Conservation (phyloP, 2,888 invertebrate genomes). For the Serripes groenlandicus region DNA sequence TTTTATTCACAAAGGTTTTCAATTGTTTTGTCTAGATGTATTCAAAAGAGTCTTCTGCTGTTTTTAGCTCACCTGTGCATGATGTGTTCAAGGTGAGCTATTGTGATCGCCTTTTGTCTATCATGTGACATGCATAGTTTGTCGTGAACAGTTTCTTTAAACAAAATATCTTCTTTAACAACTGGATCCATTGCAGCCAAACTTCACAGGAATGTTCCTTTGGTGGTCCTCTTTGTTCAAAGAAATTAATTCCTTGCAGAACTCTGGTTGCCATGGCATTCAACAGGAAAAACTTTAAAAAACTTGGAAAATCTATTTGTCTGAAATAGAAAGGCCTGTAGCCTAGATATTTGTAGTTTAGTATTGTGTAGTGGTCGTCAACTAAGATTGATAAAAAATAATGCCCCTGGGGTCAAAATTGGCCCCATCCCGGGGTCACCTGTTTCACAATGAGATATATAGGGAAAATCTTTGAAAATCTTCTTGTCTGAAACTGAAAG, state of each 20-base stretch:
- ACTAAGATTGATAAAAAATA: background rate
- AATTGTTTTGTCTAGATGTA: too few species aligned
- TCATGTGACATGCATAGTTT: background rate
- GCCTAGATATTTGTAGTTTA: background rate
- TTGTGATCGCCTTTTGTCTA: background rate
- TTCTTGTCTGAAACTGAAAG: background rate
- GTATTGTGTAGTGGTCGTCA: background rate
- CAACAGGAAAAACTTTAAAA: background rate
- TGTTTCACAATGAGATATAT: background rate
- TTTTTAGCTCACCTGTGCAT: slow-evolving; percentile 3
- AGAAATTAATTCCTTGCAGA: background rate
- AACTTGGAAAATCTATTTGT: background rate
- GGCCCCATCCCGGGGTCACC: background rate
- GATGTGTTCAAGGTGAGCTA: background rate
- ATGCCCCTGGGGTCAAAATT: background rate
- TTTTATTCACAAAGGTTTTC: too few species aligned
- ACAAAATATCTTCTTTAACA: background rate
- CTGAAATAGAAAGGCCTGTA: background rate
- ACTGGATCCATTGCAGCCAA: background rate
- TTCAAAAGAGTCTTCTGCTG: too few species aligned
- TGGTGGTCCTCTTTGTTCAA: background rate
- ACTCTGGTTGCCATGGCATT: background rate
- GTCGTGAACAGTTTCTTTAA: background rate
- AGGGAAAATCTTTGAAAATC: background rate
- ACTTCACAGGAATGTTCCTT: background rate